Percentiles rank a stretch among this genome's conserved stretches.
Conservation (phyloP, 2,113 vertebrate genomes). For the Antechinus stuartii region DNA sequence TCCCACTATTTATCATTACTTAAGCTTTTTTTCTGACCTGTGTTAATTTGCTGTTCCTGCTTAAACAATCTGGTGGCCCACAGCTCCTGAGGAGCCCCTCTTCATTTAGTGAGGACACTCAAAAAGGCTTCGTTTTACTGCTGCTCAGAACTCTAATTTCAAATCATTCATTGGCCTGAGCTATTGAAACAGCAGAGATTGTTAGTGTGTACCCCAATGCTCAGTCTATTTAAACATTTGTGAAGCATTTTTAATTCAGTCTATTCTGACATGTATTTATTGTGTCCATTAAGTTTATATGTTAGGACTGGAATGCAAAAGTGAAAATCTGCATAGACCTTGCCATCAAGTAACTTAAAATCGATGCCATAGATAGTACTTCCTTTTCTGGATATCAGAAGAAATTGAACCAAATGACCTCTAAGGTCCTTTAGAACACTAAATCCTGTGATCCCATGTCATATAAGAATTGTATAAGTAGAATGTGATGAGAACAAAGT, state of each 20-base stretch:
- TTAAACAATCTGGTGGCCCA: background rate
- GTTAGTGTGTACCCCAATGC: background rate
- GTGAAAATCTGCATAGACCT: background rate
- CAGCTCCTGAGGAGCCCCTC: background rate
- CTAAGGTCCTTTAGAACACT: background rate
- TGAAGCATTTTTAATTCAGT: background rate
- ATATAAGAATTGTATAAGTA: background rate
- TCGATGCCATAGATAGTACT: background rate
- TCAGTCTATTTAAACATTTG: background rate
- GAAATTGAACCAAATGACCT: background rate
- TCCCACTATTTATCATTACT: background rate
- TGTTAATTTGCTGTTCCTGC: background rate
- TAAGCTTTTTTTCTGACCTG: background rate
- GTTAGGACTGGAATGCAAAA: background rate
- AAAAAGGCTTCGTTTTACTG: background rate
- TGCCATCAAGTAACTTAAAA: background rate
- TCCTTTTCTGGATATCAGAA: background rate
- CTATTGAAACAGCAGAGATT: background rate
- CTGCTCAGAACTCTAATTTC: background rate
- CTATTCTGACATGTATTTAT: background rate
- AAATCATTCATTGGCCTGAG: background rate
- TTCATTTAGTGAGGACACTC: too few species aligned
- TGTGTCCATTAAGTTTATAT: background rate
- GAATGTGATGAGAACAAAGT: background rate
- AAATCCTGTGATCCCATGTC: background rate